Percentiles rank a stretch among this genome's conserved stretches.
Evolutionary conservation across 1,140 invertebrate genomes (phyloP).

Genomic region (Rhopalosiphum maidis): DNA sequence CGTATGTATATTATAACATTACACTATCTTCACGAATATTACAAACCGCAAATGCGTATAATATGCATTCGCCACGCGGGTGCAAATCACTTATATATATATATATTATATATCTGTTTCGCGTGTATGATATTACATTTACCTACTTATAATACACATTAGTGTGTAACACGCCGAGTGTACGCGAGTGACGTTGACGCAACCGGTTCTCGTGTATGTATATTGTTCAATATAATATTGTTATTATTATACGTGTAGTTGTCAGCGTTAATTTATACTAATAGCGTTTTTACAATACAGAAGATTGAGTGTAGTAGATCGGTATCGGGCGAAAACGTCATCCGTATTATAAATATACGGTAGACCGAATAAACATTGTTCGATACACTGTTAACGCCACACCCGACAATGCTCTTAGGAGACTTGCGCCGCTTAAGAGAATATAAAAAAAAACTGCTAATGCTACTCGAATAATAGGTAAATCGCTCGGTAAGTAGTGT

Average conservation of each 20-base stretch:
- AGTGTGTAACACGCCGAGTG: not conserved
- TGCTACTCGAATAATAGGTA: not conserved
- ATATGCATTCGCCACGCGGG: not conserved
- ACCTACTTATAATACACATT: not conserved
- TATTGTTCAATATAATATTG: not conserved
- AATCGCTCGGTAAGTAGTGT: not conserved
- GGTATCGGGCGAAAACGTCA: not conserved
- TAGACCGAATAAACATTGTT: not conserved
- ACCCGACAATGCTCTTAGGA: not conserved
- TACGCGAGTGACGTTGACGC: not conserved
- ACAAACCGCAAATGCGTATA: not conserved
- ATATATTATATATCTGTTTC: not conserved
- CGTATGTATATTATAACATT: not conserved
- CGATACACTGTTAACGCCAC: not conserved
- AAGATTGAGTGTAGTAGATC: not conserved
- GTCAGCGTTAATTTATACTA: slow-evolving; percentile 25
- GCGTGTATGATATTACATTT: not conserved
- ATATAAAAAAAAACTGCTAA: not conserved
- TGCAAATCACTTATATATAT: not conserved
- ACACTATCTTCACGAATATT: too few relatives aligned
- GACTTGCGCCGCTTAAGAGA: not conserved
- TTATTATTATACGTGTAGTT: not conserved
- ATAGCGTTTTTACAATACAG: not conserved
- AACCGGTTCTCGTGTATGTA: not conserved
- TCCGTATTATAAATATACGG: not conserved